Percentiles rank a stretch among this genome's conserved stretches.
Conservation (phyloP, 2,888 invertebrate species). For the Lamellibrachia satsuma region DNA sequence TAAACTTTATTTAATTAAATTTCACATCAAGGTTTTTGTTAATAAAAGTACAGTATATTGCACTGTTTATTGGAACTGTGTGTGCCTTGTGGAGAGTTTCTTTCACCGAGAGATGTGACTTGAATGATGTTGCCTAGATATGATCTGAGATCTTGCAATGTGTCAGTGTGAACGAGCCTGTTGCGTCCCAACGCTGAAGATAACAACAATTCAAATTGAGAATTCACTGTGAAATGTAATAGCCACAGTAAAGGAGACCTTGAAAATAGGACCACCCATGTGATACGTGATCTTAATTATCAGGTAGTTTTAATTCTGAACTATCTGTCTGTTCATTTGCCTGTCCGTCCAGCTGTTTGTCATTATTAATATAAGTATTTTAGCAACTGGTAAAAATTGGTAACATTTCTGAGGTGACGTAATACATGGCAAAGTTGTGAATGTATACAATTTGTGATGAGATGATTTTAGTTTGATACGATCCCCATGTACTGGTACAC, state of each 20-base stretch:
- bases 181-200: background rate
- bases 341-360: background rate
- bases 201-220: background rate
- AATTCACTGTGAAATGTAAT: background rate
- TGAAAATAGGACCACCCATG: background rate
- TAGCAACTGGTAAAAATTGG: background rate
- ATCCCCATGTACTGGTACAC: no score
- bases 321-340: background rate
- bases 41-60: background rate
- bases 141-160: background rate
- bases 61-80: background rate
- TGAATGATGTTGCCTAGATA: background rate
- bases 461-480: no score
- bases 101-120: background rate
- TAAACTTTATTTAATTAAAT: background rate
- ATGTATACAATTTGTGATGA: no score
- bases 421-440: background rate
- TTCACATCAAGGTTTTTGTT: background rate
- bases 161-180: background rate
- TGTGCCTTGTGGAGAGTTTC: background rate
- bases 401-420: background rate
- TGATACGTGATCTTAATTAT: background rate
- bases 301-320: background rate
- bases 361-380: background rate
- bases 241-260: background rate